Percentiles rank a stretch among this genome's conserved stretches.
These are phyloP conservation scores for Lethenteron reissneri DNA, from an alignment of 2,113 vertebrate species.

Conservation along the genomic window DNA sequence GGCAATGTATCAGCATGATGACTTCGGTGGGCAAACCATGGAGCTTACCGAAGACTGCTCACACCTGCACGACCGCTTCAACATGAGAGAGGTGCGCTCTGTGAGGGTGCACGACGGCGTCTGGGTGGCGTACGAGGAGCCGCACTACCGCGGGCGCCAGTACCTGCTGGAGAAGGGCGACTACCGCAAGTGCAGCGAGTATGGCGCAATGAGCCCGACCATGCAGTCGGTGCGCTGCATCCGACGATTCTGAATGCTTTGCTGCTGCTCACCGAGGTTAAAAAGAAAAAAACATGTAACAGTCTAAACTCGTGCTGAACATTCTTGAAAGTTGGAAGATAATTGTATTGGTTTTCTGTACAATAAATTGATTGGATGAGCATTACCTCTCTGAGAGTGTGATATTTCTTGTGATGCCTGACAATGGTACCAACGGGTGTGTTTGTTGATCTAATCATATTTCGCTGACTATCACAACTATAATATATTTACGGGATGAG, in stretches of 20 bases:
- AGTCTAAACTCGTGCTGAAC: no score
- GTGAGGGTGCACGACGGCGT: constrained; percentile 55
- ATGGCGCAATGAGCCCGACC: constrained; percentile 37
- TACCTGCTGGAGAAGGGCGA: constrained; percentile 71
- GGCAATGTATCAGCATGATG: constrained; percentile 28
- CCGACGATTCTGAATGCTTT: constrained; percentile 4
- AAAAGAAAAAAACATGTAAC: no score
- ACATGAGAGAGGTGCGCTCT: constrained; percentile 51
- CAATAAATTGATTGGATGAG: no score
- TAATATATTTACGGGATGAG: no score
- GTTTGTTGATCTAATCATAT: no score
- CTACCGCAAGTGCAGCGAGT: constrained; percentile 56
- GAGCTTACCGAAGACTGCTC: constrained; percentile 63
- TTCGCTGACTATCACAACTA: no score
- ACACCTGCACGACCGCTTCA: constrained; percentile 48
- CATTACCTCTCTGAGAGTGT: no score
- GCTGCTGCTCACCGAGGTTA: no score
- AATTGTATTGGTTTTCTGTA: no score
- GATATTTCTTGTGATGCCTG: no score
- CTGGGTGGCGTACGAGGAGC: constrained; percentile 76
- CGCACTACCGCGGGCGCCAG: constrained; percentile 62
- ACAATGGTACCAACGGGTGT: no score
- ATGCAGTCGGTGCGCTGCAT: constrained; percentile 61
- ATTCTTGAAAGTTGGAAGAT: no score
- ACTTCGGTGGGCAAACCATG: constrained; percentile 54